phyloP scores from a whole-genome alignment of 2,888 invertebrate species.

The Limnephilus rhombicus region DNA sequence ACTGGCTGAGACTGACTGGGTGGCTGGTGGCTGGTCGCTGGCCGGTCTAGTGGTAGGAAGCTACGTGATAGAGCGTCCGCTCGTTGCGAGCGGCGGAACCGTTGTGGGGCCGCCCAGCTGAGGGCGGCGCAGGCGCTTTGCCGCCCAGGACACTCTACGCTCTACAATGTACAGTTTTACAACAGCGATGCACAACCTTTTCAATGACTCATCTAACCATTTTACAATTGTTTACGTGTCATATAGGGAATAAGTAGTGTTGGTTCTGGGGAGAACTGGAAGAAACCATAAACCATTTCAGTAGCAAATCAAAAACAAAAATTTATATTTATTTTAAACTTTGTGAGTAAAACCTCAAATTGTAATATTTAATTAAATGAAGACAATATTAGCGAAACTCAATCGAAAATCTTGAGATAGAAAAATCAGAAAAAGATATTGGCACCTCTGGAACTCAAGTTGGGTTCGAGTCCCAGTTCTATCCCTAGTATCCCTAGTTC shows the following conservation, averaged over 20 bases:
- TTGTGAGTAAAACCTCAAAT: too few relatives aligned
- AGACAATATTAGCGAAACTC: too few relatives aligned
- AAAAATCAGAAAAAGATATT: too few relatives aligned
- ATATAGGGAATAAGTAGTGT: neutral
- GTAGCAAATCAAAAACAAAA: neutral
- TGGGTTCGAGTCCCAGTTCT: too few relatives aligned
- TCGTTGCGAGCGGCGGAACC: conserved; percentile 75
- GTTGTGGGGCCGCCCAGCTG: conserved; percentile 72
- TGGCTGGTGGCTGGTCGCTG: conserved; percentile 70
- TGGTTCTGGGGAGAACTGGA: neutral
- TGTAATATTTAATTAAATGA: too few relatives aligned
- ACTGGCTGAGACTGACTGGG: neutral
- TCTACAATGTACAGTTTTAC: neutral
- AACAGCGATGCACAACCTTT: neutral
- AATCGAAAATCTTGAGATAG: too few relatives aligned
- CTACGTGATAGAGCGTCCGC: conserved; percentile 68
- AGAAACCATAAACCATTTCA: neutral
- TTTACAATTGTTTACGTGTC: neutral
- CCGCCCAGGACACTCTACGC: neutral
- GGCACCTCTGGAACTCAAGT: too few relatives aligned
- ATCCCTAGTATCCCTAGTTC: too few relatives aligned
- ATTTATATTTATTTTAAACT: too few relatives aligned
- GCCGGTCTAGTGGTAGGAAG: conserved; percentile 71
- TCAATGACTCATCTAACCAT: neutral
- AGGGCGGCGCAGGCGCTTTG: conserved; percentile 64